Base-by-base conservation (phyloP, 92 coral and sea anemone species). In the Isaurus tuberculatus region DNA sequence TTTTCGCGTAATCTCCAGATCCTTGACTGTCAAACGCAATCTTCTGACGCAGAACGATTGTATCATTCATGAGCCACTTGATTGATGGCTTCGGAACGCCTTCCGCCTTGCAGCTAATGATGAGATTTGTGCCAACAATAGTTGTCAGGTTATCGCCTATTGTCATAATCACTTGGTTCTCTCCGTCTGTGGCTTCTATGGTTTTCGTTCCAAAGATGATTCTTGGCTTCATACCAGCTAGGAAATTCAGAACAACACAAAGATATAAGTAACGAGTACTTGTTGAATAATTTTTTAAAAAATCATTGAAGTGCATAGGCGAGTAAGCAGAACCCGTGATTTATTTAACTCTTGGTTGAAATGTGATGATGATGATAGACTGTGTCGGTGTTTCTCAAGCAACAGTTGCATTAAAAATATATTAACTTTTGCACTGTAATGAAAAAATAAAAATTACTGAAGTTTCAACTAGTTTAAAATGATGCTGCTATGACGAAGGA, bases 71-170 rank as follows among this genome's bases (percentile, higher is more conserved):
- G 60, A 88, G 2, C 98, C 98, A 95, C 40, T 91, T 86, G 70
- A 91, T 67, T 16, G 86, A 53, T 8, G 98, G 96, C 57, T 68
- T 85, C 10, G 98, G 98, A 2, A 85, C 81, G 26, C 95, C 98
- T 28, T 83, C 89, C 32, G 85, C 91, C 42, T 86, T 78, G 67
- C 98, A 95, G 20, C 30, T 20, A 11, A 95, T 90, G 44, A 84
- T 89, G 9, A 95, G 89, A n/a, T 79, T 91, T 6, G 93, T 95
- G 4, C 98, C 98, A 1, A 92, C 92, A 17, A 95, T 88, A 15
- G 98, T 94, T 0, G 98, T 95, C 60, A 95, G 15, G 80, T 94
- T 91, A 34, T 92, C 98, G 13, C 98, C 98, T 14, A 87, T 79
- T 34, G 25, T 88, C 42, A 94, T 72, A 16, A 30, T 53, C 2